Evolutionary conservation across 1,140 invertebrate species (phyloP), one percentile per base, ranked within the genome.

Genomic region (Ditylenchus dipsaci): DNA sequence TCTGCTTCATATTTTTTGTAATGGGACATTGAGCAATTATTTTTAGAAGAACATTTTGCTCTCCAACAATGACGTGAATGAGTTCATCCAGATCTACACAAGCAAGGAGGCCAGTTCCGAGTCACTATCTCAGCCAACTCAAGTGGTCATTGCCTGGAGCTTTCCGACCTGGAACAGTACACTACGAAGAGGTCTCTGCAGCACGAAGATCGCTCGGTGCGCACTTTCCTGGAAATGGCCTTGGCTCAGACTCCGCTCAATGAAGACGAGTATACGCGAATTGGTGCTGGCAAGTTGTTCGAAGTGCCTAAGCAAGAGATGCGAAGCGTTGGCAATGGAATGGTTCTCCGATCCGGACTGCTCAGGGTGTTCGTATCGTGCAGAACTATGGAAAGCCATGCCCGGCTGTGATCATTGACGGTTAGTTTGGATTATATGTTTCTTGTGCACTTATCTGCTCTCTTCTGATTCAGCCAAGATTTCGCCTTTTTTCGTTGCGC

Each of bases 141-240:
- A 5, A 53, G n/a, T 17, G 49, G 49, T 15, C 49, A 53, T 53
- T 7, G 3, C 3, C n/a, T 53, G 23, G 3, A 53, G n/a, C 15
- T 53, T 26, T 53, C n/a, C 3, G 70, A 71, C 17, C 27, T 71
- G 23, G 29, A 53, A 11, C 69, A 71, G 26, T 71, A 71, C 56
- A 72, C 45, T 3, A 63, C 68, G 38, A 42, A 42, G 1, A 63
- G 47, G 11, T 69, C 69, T 42, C n/a, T 71, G 11, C 73, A 60
- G 45, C 19, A 71, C 11, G 69, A 71, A 33, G 69, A 71, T 23
- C 72, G 69, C 15, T 67, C 69, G 17, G 47, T 71, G 42, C 69
- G 69, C 33, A 71, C 69, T 65, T 71, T 71, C 33, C 71, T 71
- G 26, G 69, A 71, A 17, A 60, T 71, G 68, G 53, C 57, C 9